These are phyloP conservation scores for Mobula hypostoma DNA, from an alignment of 2,113 vertebrate genomes.

Conservation along the genomic window DNA sequence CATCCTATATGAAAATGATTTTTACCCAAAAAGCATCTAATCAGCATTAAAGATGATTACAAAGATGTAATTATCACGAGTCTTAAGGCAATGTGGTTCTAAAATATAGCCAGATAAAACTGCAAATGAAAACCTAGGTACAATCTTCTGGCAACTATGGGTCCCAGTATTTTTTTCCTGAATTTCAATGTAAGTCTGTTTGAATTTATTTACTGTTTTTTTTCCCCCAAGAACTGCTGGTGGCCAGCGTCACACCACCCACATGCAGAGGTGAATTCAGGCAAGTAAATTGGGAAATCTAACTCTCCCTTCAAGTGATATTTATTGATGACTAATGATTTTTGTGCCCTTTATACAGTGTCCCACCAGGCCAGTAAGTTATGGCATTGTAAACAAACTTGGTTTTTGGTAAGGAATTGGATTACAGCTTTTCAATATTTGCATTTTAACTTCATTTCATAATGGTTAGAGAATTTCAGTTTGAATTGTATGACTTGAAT, in stretches of 20 bases:
- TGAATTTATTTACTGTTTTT: constrained; percentile 1
- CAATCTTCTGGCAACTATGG: constrained; percentile 5
- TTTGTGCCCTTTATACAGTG: background rate
- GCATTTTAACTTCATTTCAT: background rate
- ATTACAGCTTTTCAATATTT: background rate
- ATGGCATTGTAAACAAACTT: background rate
- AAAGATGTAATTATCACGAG: constrained; percentile 9
- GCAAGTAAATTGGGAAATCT: constrained; percentile 2
- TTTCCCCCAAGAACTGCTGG: background rate
- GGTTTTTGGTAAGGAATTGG: background rate
- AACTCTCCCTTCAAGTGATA: background rate
- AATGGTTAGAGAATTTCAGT: background rate
- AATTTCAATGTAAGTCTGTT: constrained; percentile 27
- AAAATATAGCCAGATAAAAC: constrained; percentile 17
- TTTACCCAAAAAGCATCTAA: background rate
- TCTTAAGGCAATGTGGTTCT: constrained; percentile 8
- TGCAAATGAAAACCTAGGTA: background rate
- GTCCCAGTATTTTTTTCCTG: background rate
- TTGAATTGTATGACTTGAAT: background rate
- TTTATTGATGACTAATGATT: constrained; percentile 11
- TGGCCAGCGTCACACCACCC: background rate
- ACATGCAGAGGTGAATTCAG: constrained; percentile 12
- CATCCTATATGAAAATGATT: background rate
- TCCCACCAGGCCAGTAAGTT: background rate
- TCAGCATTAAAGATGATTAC: background rate